Conservation (phyloP, 2,888 invertebrate genomes). For the Drosophila eohydei region DNA sequence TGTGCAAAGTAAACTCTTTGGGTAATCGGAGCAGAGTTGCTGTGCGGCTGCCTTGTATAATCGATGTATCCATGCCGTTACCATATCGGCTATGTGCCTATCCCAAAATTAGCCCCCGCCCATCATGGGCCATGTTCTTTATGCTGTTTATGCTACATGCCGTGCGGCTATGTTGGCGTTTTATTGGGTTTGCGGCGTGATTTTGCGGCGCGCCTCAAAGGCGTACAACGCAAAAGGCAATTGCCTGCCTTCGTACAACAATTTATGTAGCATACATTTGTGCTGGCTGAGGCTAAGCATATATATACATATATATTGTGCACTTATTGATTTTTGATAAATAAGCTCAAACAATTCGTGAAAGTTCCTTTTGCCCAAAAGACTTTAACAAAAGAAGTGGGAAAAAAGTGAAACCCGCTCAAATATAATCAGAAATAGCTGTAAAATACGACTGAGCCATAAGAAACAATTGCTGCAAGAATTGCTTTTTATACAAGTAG, state of each 20-base stretch:
- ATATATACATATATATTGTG: constrained; percentile 28
- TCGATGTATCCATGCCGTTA: constrained; percentile 82
- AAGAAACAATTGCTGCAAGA: constrained; percentile 34
- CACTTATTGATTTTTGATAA: constrained; percentile 67
- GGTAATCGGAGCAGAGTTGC: constrained; percentile 48
- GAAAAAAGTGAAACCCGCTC: constrained; percentile 7
- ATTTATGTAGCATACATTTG: constrained; percentile 51
- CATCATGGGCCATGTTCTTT: constrained; percentile 14
- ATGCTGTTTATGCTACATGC: constrained; percentile 50
- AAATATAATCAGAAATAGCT: constrained; percentile 28
- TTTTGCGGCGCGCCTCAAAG: constrained; percentile 59
- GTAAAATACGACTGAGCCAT: constrained; percentile 40
- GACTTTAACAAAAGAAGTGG: constrained; percentile 28
- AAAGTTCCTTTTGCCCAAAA: constrained; percentile 28
- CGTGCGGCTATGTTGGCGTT: constrained; percentile 53
- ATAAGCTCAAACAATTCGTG: constrained; percentile 49
- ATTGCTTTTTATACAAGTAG: constrained; percentile 17
- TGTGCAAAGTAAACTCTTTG: constrained; percentile 29
- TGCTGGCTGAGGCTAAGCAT: constrained; percentile 25
- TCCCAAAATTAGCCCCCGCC: constrained; percentile 22
- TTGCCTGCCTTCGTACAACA: constrained; percentile 38
- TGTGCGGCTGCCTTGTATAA: constrained; percentile 73
- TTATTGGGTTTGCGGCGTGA: constrained; percentile 76
- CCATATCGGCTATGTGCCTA: constrained; percentile 63
- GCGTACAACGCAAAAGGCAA: constrained; percentile 29